These are phyloP conservation scores for Osmerus mordax DNA, from an alignment of 2,113 vertebrate genomes.

Conservation along the genomic window DNA sequence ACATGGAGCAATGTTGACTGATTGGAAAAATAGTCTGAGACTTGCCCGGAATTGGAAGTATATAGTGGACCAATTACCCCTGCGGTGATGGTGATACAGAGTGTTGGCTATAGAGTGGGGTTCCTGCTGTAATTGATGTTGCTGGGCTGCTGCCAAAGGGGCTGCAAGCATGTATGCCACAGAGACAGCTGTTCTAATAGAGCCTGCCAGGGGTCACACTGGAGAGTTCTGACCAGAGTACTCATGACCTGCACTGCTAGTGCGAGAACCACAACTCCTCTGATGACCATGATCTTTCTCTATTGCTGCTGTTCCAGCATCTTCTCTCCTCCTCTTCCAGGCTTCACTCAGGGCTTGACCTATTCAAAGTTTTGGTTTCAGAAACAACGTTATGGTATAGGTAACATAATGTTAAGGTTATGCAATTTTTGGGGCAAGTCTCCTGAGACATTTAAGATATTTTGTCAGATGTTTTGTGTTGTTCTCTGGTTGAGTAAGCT, in stretches of 20 bases:
- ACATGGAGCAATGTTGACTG: constrained; percentile 54
- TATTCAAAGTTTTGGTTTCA: background rate
- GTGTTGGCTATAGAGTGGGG: constrained; percentile 57
- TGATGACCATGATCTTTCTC: constrained; percentile 57
- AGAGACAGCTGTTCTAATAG: constrained; percentile 64
- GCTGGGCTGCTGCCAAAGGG: constrained; percentile 58
- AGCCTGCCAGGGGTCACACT: constrained; percentile 59
- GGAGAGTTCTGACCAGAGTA: constrained; percentile 46
- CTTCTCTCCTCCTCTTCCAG: constrained; percentile 35
- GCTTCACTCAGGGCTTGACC: constrained; percentile 5
- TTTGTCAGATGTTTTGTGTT: background rate
- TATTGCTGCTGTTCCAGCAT: background rate
- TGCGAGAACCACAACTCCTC: constrained; percentile 33
- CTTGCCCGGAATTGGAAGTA: constrained; percentile 64
- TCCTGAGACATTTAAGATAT: background rate
- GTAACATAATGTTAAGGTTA: background rate
- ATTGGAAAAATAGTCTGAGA: constrained; percentile 62
- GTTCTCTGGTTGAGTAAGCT: constrained; percentile 1
- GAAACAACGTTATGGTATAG: background rate
- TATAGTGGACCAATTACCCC: constrained; percentile 71
- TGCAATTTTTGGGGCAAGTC: too few species aligned
- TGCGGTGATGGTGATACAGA: constrained; percentile 64
- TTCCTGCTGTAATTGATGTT: constrained; percentile 68
- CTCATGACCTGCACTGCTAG: constrained; percentile 40
- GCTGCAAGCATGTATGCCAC: constrained; percentile 60